Evolutionary conservation across 92 coral and sea anemone genomes (phyloP).

Genomic region (Epizoanthus fatuus): DNA sequence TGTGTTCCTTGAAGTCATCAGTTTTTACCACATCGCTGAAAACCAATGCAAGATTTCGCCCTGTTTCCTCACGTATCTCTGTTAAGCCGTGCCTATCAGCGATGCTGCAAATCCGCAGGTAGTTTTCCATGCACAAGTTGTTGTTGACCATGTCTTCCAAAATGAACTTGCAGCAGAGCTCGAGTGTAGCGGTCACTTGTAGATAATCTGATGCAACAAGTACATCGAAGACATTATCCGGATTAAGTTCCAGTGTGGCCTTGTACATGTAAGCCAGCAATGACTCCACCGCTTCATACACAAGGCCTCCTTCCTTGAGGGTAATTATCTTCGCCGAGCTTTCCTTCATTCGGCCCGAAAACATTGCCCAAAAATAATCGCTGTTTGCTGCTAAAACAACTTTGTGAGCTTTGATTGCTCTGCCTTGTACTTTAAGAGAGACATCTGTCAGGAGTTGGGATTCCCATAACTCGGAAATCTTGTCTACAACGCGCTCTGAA

Average conservation of each 20-base stretch:
- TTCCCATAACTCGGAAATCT: slow-evolving; percentile 28
- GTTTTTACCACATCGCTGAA: slow-evolving; percentile 45
- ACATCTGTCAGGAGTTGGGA: slow-evolving; percentile 48
- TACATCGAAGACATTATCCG: slow-evolving; percentile 43
- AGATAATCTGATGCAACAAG: slow-evolving; percentile 57
- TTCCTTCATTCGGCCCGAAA: slow-evolving; percentile 72
- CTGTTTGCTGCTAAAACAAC: slow-evolving; percentile 70
- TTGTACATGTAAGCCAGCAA: slow-evolving; percentile 52
- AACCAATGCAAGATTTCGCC: slow-evolving; percentile 20
- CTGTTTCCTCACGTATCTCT: slow-evolving; percentile 45
- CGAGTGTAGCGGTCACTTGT: slow-evolving; percentile 29
- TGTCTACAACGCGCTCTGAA: slow-evolving; percentile 7
- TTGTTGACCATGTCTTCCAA: not conserved
- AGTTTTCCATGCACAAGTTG: slow-evolving; percentile 41
- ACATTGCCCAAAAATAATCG: slow-evolving; percentile 78
- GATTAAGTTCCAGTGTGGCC: slow-evolving; percentile 41
- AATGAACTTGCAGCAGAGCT: slow-evolving; percentile 47
- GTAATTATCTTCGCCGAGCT: slow-evolving; percentile 54
- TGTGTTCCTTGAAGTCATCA: slow-evolving; percentile 26
- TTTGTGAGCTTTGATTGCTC: slow-evolving; percentile 60
- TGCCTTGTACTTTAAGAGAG: slow-evolving; percentile 36
- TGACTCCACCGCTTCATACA: slow-evolving; percentile 37
- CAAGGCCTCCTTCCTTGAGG: slow-evolving; percentile 32
- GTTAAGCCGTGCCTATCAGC: slow-evolving; percentile 56
- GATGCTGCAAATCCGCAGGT: slow-evolving; percentile 31